A percentile compares a stretch with the other conserved stretches of the same genome.
Evolutionary conservation across 2,888 invertebrate species (phyloP).

Genomic region (Spatulosminthurus flaviceps): DNA sequence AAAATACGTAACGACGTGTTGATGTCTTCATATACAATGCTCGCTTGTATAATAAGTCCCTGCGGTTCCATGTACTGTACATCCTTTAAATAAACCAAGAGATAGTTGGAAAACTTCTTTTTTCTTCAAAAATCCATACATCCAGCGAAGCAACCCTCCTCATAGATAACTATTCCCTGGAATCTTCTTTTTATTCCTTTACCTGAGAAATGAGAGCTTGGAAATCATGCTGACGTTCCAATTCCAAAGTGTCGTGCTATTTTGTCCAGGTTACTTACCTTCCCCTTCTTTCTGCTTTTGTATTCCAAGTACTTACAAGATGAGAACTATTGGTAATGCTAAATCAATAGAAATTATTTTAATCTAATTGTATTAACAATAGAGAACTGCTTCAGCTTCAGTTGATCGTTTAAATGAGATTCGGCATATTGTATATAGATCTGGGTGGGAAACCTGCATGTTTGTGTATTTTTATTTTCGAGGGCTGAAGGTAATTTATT

Average conservation of each 20-base stretch:
- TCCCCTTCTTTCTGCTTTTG: not conserved
- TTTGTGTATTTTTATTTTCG: too few relatives aligned
- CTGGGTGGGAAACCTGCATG: too few relatives aligned
- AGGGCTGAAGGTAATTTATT: too few relatives aligned
- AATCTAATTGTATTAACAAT: too few relatives aligned
- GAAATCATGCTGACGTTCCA: not conserved
- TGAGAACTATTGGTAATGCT: too few relatives aligned
- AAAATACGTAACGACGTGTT: slow-evolving; percentile 24
- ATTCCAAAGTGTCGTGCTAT: not conserved
- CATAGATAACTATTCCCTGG: not conserved
- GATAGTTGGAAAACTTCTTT: not conserved
- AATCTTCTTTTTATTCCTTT: not conserved
- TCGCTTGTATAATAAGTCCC: not conserved
- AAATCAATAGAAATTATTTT: too few relatives aligned
- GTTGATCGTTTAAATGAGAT: too few relatives aligned
- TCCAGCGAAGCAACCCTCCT: not conserved
- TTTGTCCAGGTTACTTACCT: not conserved
- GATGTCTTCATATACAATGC: slow-evolving; percentile 36
- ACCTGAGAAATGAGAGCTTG: not conserved
- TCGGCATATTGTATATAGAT: too few relatives aligned
- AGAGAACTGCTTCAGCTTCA: too few relatives aligned
- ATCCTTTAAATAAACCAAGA: not conserved
- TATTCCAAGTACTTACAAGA: too few relatives aligned
- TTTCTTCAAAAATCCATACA: not conserved
- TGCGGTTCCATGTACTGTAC: not conserved